Evolutionary conservation across 1,140 invertebrate genomes (phyloP).

Genomic region (Euwallacea fornicatus): DNA sequence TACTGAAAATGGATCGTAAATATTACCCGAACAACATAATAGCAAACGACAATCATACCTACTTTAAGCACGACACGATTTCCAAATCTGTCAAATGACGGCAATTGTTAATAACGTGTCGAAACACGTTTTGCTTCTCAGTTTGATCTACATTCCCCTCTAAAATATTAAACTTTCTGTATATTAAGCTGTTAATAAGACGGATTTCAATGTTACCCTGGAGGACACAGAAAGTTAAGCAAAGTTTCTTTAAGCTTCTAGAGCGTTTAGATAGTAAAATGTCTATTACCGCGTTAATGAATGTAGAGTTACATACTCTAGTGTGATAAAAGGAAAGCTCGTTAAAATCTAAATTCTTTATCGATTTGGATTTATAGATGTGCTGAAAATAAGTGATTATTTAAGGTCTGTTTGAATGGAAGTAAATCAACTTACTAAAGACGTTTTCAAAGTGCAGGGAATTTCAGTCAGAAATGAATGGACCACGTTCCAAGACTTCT

Average conservation of each 20-base stretch:
- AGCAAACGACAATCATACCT: constrained; percentile 17
- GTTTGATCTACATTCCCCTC: constrained; percentile 29
- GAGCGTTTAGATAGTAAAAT: constrained; percentile 36
- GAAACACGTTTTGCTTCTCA: constrained; percentile 34
- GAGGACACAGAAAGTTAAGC: constrained; percentile 31
- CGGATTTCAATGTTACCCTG: constrained; percentile 38
- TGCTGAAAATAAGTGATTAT: constrained; percentile 26
- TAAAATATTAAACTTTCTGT: constrained; percentile 39
- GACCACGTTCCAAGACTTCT: constrained; percentile 29
- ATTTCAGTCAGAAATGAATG: constrained; percentile 21
- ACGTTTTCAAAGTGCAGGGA: constrained; percentile 21
- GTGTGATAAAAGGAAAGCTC: constrained; percentile 35
- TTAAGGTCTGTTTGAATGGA: background rate
- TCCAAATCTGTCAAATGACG: constrained; percentile 29
- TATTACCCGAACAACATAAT: constrained; percentile 2
- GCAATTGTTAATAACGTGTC: constrained; percentile 35
- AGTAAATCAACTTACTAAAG: constrained; percentile 24
- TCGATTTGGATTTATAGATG: constrained; percentile 10
- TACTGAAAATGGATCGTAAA: constrained; percentile 3
- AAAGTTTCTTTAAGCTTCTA: constrained; percentile 29
- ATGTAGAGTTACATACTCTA: constrained; percentile 31
- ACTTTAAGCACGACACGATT: constrained; percentile 29
- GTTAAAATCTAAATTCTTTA: constrained; percentile 34
- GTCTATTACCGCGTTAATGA: constrained; percentile 31
- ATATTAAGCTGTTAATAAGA: constrained; percentile 32